Base-by-base conservation (phyloP, 2,113 vertebrate species). In the Lipophrys pholis region DNA sequence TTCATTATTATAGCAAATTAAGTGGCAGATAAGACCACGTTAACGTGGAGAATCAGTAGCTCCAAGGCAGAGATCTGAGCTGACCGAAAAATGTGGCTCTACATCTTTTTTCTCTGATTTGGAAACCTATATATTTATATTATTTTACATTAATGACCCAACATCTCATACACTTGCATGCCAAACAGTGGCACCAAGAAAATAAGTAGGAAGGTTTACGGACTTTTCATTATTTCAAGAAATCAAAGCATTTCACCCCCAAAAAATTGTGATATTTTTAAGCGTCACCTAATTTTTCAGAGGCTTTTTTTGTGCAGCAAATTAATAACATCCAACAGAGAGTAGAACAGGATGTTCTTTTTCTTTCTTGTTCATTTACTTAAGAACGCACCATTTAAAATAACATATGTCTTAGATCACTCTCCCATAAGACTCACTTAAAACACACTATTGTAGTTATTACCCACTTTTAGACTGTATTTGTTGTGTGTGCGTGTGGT, bases 1-100 rank as follows among this genome's bases (percentile, higher is more conserved):
- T 11, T 58, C 62, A 45, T 84, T 87, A 87, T 81, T 80, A 61
- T 53, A 42, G 45, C 53, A 74, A 85, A 86, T 90, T 60, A 82
- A 80, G 72, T 17, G 35, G 15, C 3, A 15, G 57, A 83, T 69
- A 50, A 43, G 36, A 42, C 42, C 42, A 36, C n/a, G 12, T 53
- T 38, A 52, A 62, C 41, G 48, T 68, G 4, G 62, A 54, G 48
- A 35, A 79, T 62, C 54, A 56, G 21, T 6, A 56, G 60, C 21
- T 75, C 40, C 43, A 78, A 76, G 65, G 16, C 43, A 17, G 40
- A 17, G 68, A 71, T 69, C 80, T 73, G 2, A 40, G 9, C 5
- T 52, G 46, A 41, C 39, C 57, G 59, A 49, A 43, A 62, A 43
- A 62, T 57, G 35, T 38, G 59, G 1, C 14, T 16, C 36, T 49